Conservation (phyloP, 2,113 vertebrate genomes). For the Rhipidura dahli region DNA sequence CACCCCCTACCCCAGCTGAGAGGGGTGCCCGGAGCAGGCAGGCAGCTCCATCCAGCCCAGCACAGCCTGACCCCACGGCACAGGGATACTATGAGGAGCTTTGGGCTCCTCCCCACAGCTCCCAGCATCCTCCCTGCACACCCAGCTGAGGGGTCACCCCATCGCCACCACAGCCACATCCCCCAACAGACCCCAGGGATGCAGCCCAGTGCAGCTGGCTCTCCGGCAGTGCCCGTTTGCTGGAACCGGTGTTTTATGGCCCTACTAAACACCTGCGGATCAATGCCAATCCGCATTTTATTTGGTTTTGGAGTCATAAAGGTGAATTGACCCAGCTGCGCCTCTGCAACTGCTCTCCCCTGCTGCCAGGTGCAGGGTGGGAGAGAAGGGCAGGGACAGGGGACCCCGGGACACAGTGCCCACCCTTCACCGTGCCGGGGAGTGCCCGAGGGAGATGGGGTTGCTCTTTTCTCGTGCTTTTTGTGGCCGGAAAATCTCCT, state of each 20-base stretch:
- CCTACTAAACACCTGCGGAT: background rate
- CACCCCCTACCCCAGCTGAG: background rate
- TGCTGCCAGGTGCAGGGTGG: background rate
- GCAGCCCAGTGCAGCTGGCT: background rate
- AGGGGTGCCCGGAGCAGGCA: fast-evolving
- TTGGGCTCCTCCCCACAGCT: background rate
- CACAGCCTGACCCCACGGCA: background rate
- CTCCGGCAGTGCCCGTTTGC: background rate
- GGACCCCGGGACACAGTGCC: background rate
- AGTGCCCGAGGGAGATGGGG: background rate
- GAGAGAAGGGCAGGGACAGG: background rate
- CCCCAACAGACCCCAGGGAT: background rate
- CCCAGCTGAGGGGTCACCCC: background rate
- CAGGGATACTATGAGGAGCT: fast-evolving
- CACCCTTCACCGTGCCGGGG: fast-evolving
- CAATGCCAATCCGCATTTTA: background rate
- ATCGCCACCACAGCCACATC: background rate
- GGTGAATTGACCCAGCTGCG: slow-evolving; percentile 5
- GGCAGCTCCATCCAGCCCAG: background rate
- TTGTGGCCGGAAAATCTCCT: slow-evolving; percentile 41
- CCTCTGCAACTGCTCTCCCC: background rate
- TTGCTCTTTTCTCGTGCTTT: slow-evolving; percentile 67
- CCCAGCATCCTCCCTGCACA: background rate
- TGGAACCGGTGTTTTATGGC: background rate
- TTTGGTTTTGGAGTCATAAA: slow-evolving; percentile 21